Evolutionary conservation across 64 coral and sea anemone species (phyloP), one percentile per base, ranked within the genome.

Genomic region (Pocillopora damicornis): DNA sequence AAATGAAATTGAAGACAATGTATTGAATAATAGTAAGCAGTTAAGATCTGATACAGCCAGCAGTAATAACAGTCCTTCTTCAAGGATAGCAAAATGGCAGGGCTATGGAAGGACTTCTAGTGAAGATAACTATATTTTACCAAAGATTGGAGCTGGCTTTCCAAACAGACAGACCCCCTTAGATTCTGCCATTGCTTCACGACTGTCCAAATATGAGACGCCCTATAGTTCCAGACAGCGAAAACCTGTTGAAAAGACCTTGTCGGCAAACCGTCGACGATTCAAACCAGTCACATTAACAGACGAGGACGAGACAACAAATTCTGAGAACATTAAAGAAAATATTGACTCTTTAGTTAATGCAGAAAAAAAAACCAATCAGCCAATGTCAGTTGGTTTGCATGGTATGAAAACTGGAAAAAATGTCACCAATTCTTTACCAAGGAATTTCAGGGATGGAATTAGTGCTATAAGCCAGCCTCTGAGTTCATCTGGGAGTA

Each of bases 181-280:
- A 82, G 61, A 84, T 84, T 69, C 81, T 84, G 81, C 64, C 11
- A 58, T 84, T 57, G 42, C 81, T 57, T 22, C 35, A 3, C 36
- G 81, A 84, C 81, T 84, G 22, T 84, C 81, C 17, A 84, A 72
- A 65, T 84, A 84, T 72, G 81, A 84, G 36, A 57, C 64, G 57
- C 81, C 81, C 26, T 84, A 84, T 36, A 84, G 64, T 84, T 84
- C 81, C 17, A 84, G 81, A 37, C 81, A 84, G 37, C 64, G 37
- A 23, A 84, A 84, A 38, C 38, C 36, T 66, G 36, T 67, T 15
- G 65, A 72, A 13, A 72, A 72, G 36, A 72, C 17, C 57, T 37
- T 20, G 22, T 84, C 81, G 25, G 37, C 64, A n/a, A 65, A 42
- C 26, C 81, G 81, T 13, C 45, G 81, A 67, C 63, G 81, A 13